Evolutionary conservation across 1,140 invertebrate genomes (phyloP), one percentile per base, ranked within the genome.

Genomic region (Dermatophagoides farinae): DNA sequence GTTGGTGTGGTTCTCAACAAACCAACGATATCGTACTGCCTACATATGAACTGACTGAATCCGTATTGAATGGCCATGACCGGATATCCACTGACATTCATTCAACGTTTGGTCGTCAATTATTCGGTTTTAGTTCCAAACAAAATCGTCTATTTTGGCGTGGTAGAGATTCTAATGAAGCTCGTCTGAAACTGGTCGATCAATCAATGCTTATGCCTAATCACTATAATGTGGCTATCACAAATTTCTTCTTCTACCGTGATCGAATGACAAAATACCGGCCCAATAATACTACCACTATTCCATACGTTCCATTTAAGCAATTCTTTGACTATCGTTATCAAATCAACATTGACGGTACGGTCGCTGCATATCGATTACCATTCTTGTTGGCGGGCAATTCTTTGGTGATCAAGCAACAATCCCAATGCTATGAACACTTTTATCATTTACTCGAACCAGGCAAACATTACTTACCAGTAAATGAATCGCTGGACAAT

Each of bases 231-330:
- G 90, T 81, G 12, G 88, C 87, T 0, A 77, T 97, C 6, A 97
- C 91, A 5, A 91, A 93, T 71, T 95, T 96, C 72, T 97, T 97
- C 70, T 97, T 97, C 74, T 97, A 89, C 69, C 79, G 80, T 60
- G 80, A 93, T 68, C 77, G 89, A 72, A 82, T 87, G 70, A 71
- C 81, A 53, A 78, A 82, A 69, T 90, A 92, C 78, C 89, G 89
- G 23, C 4, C 14, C 22, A 5, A 55, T 14, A 55, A 38, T 55
- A 20, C 14, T 20, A 38, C 12, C 6, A 40, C 38, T 22, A 37
- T 14, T 39, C 85, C 87, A 83, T 82, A 68, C 77, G 80, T 61
- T 79, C 60, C 81, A 44, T 82, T 87, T 69, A 78, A 91, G 64
- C 88, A 88, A 14, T 95, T 97, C 71, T 62, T 66, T 65, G 59